These are phyloP conservation scores for Enteromius fasciolatus DNA, from an alignment of 2,797 vertebrate genomes.

Conservation along the genomic window DNA sequence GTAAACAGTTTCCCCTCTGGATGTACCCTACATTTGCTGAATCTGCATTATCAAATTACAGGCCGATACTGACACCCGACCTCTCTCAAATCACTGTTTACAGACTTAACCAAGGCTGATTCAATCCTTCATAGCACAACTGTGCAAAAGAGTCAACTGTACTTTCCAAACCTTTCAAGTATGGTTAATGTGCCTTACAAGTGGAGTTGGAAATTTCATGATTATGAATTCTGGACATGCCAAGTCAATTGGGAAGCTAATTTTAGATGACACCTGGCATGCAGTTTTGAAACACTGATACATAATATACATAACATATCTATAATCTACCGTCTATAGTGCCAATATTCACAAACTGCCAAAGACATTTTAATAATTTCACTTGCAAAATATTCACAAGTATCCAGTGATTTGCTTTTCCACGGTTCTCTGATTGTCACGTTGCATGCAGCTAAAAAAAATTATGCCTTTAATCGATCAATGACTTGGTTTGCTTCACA, in stretches of 20 bases:
- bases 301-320: background rate
- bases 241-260: background rate
- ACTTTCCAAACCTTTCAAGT: background rate
- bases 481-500: background rate
- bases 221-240: background rate
- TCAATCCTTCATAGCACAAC: background rate
- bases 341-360: background rate
- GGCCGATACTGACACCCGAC: conserved; percentile 39
- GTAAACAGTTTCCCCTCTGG: conserved; percentile 11
- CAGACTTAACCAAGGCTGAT: conserved; percentile 21
- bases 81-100: conserved; percentile 38
- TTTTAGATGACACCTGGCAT: background rate
- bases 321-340: background rate
- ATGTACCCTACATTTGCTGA: conserved; percentile 29
- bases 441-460: background rate
- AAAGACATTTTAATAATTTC: background rate
- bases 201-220: background rate
- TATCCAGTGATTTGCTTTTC: background rate
- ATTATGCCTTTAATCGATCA: background rate
- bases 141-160: background rate
- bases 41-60: conserved; percentile 50
- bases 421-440: background rate
- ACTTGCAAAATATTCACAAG: background rate
- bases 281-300: background rate
- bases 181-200: background rate